These are phyloP conservation scores for Papilio helenus DNA, from an alignment of 1,140 invertebrate genomes.

Conservation along the genomic window DNA sequence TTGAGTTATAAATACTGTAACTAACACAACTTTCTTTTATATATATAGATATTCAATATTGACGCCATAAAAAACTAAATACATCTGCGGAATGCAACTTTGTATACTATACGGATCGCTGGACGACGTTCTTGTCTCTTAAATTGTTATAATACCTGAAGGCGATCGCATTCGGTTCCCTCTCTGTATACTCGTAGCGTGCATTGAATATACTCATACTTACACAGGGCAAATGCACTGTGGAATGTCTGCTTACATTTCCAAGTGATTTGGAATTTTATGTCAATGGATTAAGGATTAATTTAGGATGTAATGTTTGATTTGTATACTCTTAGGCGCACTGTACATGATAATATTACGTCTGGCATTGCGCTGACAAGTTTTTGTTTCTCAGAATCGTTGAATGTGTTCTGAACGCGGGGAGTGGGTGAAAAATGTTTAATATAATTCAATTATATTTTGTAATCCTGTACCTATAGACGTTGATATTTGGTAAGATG, in stretches of 20 bases:
- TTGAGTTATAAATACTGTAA: too few species aligned
- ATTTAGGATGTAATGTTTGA: background rate
- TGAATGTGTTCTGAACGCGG: background rate
- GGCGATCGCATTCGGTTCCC: constrained; percentile 45
- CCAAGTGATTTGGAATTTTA: constrained; percentile 2
- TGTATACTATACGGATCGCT: constrained; percentile 51
- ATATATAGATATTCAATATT: constrained; percentile 25
- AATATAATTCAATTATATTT: background rate
- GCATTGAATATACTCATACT: constrained; percentile 33
- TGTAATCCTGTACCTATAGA: background rate
- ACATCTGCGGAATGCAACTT: constrained; percentile 50
- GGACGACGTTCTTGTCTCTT: constrained; percentile 58
- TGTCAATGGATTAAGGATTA: background rate
- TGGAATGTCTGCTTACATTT: constrained; percentile 14
- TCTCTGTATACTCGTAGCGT: constrained; percentile 44
- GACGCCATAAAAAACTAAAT: constrained; percentile 25
- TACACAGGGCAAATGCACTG: background rate
- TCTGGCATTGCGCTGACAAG: constrained; percentile 12
- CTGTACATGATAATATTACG: constrained; percentile 11
- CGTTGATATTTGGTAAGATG: background rate
- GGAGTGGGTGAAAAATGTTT: background rate
- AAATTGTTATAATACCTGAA: constrained; percentile 56
- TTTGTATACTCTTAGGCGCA: background rate
- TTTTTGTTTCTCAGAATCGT: constrained; percentile 18
- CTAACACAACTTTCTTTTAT: too few species aligned